Base-by-base conservation (phyloP, 1,140 invertebrate genomes). In the Drosophila navojoa region DNA sequence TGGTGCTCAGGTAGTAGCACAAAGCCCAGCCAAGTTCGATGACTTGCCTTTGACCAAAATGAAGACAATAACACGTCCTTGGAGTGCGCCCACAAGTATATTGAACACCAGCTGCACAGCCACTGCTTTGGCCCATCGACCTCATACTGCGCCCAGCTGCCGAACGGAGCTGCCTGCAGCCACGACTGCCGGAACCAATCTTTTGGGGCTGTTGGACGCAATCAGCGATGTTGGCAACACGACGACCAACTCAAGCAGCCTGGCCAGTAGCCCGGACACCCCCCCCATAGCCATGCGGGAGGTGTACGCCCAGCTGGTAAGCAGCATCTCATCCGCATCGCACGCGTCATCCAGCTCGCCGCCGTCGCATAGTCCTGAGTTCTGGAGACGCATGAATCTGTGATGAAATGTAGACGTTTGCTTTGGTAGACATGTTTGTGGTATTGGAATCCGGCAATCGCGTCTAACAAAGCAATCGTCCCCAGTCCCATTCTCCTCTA, bases 341-440 rank as follows among this genome's bases (percentile, higher is more conserved):
- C 29, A 2, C n/a, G 25, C 5, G 5, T 27, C 55, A 2, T 42
- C 58, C 25, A 79, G 71, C 19, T 42, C 74, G 16, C 15, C 77
- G 4, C 5, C 63, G 3, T 70, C 76, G 4, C 67, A 50, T 10
- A 86, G 81, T 29, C 63, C 67, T 11, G 75, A 75, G 7, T 86
- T 86, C 57, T 86, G 81, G 81, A 55, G 61, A 11, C 81, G 81
- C 13, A 57, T 85, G 66, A 77, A 85, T 13, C 68, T 85, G 5
- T 86, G 45, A 79, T 29, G 27, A 29, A 5, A 7, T 11, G 45
- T 4, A n/a, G 38, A 58, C 38, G 38, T 44, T 58, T 15, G 13
- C 25, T 25, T 47, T 59, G 25, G 15, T 47, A n/a, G 57, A 16
- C 55, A 13, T 40, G 25, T 5, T 59, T 9, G 55, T 25, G 15